Evolutionary conservation across 2,888 invertebrate genomes (phyloP), one percentile per base, ranked within the genome.

Genomic region (Drosophila peninsularis): DNA sequence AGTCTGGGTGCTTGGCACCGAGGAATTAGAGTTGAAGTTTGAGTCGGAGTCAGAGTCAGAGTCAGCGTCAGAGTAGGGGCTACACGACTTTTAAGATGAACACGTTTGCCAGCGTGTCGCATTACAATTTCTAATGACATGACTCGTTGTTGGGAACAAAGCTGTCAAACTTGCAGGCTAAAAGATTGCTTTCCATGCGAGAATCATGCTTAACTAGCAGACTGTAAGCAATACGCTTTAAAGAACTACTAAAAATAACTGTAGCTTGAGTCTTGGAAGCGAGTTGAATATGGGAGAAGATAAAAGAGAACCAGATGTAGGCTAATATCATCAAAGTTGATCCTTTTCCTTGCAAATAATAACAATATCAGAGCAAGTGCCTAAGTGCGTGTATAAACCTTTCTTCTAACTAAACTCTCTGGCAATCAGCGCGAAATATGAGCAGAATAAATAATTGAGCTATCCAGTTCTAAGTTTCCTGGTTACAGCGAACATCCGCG

Each of bases 111-210:
- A 76, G 68, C 79, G 77, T 80, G 74, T 84, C 87, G 74, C 89
- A 90, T 90, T 90, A 78, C 82, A 80, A 80, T 90, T 90, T 90
- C 81, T 80, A 82, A 88, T 90, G 67, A 69, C 82, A 71, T 70
- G 63, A 62, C 74, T 69, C 52, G 55, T 57, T 57, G 65, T 65
- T 67, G 61, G 34, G 57, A 71, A 88, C 76, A 79, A 73, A 75
- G 82, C 76, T 66, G 66, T 76, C 80, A 87, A 62, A 74, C 44
- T 21, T 53, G 11, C 37, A 44, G 21, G 54, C 54, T 34, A 37
- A 78, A 62, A 68, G 64, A 75, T 65, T 72, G 49, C 36, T 53
- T 49, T 54, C 53, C 19, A 53, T 27, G 17, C 50, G 9, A 11
- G 55, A 60, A 50, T 57, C 44, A 57, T 56, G 50, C 30, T 11